A percentile compares a stretch with the other conserved stretches of the same genome.
These are phyloP conservation scores for Pardosa pseudoannulata DNA, from an alignment of 2,888 invertebrate genomes.

Conservation along the genomic window DNA sequence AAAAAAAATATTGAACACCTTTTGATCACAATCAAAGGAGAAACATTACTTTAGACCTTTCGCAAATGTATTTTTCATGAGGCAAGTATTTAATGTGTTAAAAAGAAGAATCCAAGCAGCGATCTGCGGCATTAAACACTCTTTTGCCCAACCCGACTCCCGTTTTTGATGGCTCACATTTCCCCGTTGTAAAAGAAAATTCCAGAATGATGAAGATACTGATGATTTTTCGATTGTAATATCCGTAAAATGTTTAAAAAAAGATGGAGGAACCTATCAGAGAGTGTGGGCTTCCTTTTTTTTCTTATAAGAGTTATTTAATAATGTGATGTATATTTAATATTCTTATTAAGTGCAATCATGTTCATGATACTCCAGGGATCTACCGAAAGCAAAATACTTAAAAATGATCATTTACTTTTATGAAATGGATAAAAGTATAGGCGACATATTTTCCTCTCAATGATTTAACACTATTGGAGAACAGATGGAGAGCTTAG, in stretches of 20 bases:
- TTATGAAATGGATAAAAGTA: too few species aligned
- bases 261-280: not conserved
- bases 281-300: not conserved
- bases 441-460: too few species aligned
- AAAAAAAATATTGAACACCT: too few species aligned
- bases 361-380: not conserved
- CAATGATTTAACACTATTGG: too few species aligned
- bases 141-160: constrained; percentile 21
- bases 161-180: not conserved
- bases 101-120: constrained; percentile 31
- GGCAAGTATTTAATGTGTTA: constrained; percentile 37
- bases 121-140: constrained; percentile 57
- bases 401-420: too few species aligned
- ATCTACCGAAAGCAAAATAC: too few species aligned
- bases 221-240: constrained; percentile 54
- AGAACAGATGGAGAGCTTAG: too few species aligned
- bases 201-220: constrained; percentile 50
- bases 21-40: not conserved
- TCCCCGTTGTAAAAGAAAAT: constrained; percentile 35
- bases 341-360: not conserved
- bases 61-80: constrained; percentile 63
- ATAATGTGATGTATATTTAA: constrained; percentile 13
- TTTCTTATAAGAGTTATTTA: not conserved
- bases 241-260: not conserved
- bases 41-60: not conserved